Conservation (phyloP, 2,113 vertebrate genomes). For the Capreolus pygargus region DNA sequence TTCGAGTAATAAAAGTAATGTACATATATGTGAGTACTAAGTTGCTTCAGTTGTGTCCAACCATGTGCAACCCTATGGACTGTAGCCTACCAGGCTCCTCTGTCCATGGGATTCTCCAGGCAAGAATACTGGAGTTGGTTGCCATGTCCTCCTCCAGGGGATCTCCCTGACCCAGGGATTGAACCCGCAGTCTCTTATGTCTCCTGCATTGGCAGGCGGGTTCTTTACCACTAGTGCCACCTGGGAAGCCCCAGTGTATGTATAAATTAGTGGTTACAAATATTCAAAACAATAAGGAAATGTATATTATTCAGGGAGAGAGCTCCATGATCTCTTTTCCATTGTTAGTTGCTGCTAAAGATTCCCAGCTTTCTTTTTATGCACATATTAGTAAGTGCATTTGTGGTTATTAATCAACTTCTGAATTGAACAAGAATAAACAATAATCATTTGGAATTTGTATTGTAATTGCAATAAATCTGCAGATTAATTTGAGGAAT, state of each 20-base stretch:
- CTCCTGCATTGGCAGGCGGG: background rate
- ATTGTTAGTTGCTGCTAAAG: background rate
- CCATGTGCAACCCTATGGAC: no score
- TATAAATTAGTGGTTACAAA: background rate
- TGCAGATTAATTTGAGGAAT: background rate
- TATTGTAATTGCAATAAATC: constrained; percentile 1
- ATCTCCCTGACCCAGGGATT: background rate
- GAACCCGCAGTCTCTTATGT: background rate
- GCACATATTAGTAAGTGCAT: background rate
- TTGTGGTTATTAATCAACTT: constrained; percentile 22
- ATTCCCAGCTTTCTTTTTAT: constrained; percentile 27
- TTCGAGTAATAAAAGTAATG: background rate
- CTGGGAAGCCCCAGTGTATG: background rate
- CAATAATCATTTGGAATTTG: background rate
- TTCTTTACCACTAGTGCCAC: background rate
- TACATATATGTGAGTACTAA: no score
- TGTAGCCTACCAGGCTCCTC: no score
- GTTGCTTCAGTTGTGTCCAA: no score
- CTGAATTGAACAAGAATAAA: constrained; percentile 20
- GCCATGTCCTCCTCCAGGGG: background rate
- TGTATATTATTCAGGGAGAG: background rate
- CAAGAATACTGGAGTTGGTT: no score
- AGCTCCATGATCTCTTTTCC: background rate
- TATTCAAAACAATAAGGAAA: constrained; percentile 16
- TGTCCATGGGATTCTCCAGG: no score